phyloP scores from a whole-genome alignment of 1,140 invertebrate genomes.

The Pseudomyrmex flavicornis region DNA sequence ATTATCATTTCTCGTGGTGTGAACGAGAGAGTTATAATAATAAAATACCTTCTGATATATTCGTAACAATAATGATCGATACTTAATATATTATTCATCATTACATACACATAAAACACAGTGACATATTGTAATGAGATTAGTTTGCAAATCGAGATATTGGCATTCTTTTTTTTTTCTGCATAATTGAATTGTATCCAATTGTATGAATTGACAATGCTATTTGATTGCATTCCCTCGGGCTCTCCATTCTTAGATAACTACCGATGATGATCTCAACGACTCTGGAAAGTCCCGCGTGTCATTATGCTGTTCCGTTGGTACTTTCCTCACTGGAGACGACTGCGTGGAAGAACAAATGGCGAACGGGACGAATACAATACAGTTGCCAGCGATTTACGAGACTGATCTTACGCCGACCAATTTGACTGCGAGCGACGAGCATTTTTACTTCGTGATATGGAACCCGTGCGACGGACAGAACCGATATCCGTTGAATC shows the following conservation, averaged over 20 bases:
- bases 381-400: constrained; percentile 34
- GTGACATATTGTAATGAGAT: not conserved
- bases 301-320: constrained; percentile 46
- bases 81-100: not conserved
- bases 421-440: constrained; percentile 41
- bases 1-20: no score
- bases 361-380: constrained; percentile 15
- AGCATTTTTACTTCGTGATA: constrained; percentile 9
- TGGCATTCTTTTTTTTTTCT: not conserved
- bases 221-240: constrained; percentile 17
- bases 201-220: not conserved
- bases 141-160: not conserved
- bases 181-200: not conserved
- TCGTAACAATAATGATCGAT: not conserved
- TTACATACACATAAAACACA: not conserved
- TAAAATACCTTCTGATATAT: not conserved
- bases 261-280: not conserved
- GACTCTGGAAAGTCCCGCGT: constrained; percentile 7
- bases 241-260: constrained; percentile 24
- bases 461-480: constrained; percentile 43
- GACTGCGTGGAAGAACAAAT: constrained; percentile 9
- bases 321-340: constrained; percentile 1
- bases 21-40: not conserved
- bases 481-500: constrained; percentile 72
- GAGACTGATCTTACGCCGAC: constrained; percentile 11